Conservation (phyloP, 1,140 invertebrate species). For the Hetaerina americana region DNA sequence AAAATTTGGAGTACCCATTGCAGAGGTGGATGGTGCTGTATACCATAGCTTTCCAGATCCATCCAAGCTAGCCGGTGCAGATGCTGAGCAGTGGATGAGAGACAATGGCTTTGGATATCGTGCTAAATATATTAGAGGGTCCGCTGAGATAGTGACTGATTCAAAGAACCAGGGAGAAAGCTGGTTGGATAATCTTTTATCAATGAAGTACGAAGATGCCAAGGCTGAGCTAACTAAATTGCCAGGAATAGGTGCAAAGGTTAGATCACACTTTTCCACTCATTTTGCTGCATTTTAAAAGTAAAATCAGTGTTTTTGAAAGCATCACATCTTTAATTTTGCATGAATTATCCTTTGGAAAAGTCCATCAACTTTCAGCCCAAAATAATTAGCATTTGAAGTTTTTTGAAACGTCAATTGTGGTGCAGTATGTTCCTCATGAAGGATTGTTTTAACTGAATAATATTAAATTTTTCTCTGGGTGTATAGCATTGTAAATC, state of each 20-base stretch:
- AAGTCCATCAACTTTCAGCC: too few species aligned
- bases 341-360: too few species aligned
- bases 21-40: slow-evolving; percentile 41
- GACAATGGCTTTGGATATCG: slow-evolving; percentile 84
- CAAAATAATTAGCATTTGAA: too few species aligned
- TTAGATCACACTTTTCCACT: too few species aligned
- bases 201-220: slow-evolving; percentile 55
- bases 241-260: slow-evolving; percentile 80
- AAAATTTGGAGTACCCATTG: slow-evolving; percentile 67
- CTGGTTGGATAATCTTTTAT: slow-evolving; percentile 25
- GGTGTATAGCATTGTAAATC: too few species aligned
- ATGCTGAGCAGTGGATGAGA: slow-evolving; percentile 55
- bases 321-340: too few species aligned
- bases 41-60: slow-evolving; percentile 76
- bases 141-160: slow-evolving; percentile 53
- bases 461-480: too few species aligned
- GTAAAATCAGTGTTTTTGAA: too few species aligned
- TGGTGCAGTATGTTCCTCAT: too few species aligned
- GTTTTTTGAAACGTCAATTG: too few species aligned
- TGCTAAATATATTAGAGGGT: slow-evolving; percentile 68
- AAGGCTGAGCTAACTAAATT: slow-evolving; percentile 58
- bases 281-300: too few species aligned
- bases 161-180: slow-evolving; percentile 56
- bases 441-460: too few species aligned
- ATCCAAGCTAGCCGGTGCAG: slow-evolving; percentile 38